phyloP scores from a whole-genome alignment of 2,113 vertebrate species.

The Alces alces region DNA sequence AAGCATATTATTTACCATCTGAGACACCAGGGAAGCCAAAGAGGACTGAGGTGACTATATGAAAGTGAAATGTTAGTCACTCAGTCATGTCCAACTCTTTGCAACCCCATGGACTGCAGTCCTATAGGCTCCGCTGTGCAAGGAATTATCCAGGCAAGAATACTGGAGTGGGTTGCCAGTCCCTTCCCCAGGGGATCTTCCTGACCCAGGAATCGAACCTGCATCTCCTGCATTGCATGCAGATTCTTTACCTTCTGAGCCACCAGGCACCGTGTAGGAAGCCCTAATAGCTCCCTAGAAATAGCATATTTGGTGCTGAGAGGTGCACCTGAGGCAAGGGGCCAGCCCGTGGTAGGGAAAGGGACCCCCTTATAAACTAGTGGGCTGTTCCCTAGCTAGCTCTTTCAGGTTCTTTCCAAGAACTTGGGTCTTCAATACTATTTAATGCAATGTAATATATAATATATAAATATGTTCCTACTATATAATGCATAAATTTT shows the following conservation, averaged over 20 bases:
- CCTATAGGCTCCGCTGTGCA: not conserved
- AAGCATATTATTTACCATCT: not conserved
- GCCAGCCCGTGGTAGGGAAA: accelerated
- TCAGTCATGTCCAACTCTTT: not conserved
- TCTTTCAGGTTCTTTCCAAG: not conserved
- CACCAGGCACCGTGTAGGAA: not conserved
- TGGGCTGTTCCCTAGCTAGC: accelerated
- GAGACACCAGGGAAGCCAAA: not conserved
- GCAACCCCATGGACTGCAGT: accelerated
- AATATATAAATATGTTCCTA: not conserved
- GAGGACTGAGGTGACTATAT: not conserved
- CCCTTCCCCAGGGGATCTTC: not conserved
- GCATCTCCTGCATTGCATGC: not conserved
- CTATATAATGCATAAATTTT: not conserved
- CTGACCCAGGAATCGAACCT: not conserved
- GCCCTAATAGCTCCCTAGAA: not conserved
- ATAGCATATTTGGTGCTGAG: not conserved
- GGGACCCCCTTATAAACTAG: accelerated
- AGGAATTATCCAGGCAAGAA: not conserved
- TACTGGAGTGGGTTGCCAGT: not conserved
- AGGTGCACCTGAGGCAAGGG: not conserved
- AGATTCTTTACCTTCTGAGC: not conserved
- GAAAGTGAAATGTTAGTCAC: not conserved
- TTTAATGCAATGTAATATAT: not conserved
- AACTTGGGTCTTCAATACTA: not conserved